Base-by-base conservation (phyloP, 2,888 invertebrate species). In the Piscicola geometra region DNA sequence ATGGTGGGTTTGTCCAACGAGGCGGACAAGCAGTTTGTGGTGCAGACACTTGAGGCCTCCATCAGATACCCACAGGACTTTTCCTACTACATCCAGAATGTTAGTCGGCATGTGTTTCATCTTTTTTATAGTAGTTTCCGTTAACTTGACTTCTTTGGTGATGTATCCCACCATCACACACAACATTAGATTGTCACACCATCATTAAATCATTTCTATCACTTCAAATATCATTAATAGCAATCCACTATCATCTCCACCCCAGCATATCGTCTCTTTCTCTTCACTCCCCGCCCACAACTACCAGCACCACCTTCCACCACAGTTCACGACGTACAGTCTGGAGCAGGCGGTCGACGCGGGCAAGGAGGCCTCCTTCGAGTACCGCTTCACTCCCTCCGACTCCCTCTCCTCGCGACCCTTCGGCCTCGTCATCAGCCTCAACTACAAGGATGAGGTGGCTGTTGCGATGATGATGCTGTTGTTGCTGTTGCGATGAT, bases 1-100 rank as follows among this genome's bases (percentile, higher is more conserved):
- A 88, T 99, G 0, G 93, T 99, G 78, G 97, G 98, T 32, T 97
- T 99, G 87, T 90, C 90, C 75, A 99, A 99, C 88, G 93, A 93
- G 84, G 99, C 97, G 70, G 89, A 90, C 77, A 81, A 82, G 72
- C 94, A 96, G 81, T 96, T 97, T 83, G 86, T 92, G 33, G 90
- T 99, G 32, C 96, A 99, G 84, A 91, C 92, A 5, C 89, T 98
- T 84, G 98, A 98, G 83, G 96, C 97, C 0, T 97, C 98, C 0
- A 97, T 99, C 90, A 91, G 97, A 81, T 99, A 98, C 85, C 97
- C 98, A 12, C 93, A 96, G 92, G 98, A 99, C 87, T 99, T 94
- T 87, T 94, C 91, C 81, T 99, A 94, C 87, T 93, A 93, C 87
- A 95, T 99, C 81, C 97, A 98, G 87, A 99, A 99, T 87, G 88